phyloP scores from a whole-genome alignment of 2,797 vertebrate genomes.

The Gadopsis bispinosus region DNA sequence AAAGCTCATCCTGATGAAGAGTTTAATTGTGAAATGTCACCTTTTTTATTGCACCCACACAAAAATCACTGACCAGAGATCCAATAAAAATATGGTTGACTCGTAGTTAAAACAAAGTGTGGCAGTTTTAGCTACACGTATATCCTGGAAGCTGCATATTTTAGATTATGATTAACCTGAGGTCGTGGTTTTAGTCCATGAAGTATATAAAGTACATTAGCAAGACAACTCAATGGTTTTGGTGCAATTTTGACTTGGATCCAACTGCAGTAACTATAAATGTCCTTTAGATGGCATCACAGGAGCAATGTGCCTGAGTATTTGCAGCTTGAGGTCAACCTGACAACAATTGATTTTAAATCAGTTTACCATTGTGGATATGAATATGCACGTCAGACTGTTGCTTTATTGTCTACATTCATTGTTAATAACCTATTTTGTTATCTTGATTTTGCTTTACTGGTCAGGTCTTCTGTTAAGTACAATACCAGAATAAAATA shows the following conservation, averaged over 20 bases:
- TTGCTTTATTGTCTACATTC: not conserved
- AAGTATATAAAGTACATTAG: not conserved
- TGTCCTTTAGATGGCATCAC: constrained; percentile 63
- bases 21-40: not conserved
- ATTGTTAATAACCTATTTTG: not conserved
- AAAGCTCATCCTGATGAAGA: not conserved
- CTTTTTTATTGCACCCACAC: not conserved
- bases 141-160: not conserved
- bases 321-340: constrained; percentile 12
- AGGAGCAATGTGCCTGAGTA: constrained; percentile 20
- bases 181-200: not conserved
- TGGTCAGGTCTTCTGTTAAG: not conserved
- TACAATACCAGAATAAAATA: not conserved
- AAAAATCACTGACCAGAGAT: not conserved
- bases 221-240: not conserved
- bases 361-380: not conserved
- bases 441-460: not conserved
- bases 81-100: not conserved
- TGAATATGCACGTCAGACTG: not conserved
- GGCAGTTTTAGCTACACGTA: not conserved
- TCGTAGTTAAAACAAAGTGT: not conserved
- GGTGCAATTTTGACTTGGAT: not conserved
- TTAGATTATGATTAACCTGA: not conserved
- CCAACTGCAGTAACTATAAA: constrained; percentile 12
- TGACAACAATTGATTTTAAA: not conserved